phyloP scores from a whole-genome alignment of 2,888 invertebrate genomes.

The Hirudinaria manillensis region DNA sequence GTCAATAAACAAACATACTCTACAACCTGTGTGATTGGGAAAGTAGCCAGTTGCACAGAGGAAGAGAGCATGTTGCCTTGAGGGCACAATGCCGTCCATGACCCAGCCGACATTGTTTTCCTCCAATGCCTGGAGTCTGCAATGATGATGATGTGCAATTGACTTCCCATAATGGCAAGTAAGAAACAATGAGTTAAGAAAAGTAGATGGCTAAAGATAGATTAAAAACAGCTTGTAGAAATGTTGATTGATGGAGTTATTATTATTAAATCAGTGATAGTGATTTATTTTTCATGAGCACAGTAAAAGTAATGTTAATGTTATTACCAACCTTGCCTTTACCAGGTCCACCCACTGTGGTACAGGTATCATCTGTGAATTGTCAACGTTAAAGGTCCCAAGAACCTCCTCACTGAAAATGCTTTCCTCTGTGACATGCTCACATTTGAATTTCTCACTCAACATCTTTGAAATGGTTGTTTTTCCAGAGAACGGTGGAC shows the following conservation, averaged over 20 bases:
- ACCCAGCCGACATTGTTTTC: constrained; percentile 54
- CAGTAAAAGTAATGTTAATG: too few species aligned
- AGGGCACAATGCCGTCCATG: constrained; percentile 52
- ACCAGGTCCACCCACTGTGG: constrained; percentile 50
- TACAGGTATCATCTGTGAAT: constrained; percentile 44
- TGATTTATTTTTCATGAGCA: too few species aligned
- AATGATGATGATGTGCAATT: not conserved
- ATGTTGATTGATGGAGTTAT: too few species aligned
- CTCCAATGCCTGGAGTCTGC: constrained; percentile 47
- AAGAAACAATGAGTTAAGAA: too few species aligned
- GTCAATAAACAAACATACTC: not conserved
- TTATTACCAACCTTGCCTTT: constrained; percentile 44
- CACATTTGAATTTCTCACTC: constrained; percentile 46
- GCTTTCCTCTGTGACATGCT: constrained; percentile 47
- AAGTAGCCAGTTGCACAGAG: constrained; percentile 50
- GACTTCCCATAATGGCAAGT: too few species aligned
- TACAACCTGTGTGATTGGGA: constrained; percentile 52
- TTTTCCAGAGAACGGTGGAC: constrained; percentile 53
- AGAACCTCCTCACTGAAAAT: constrained; percentile 44
- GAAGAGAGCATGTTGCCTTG: constrained; percentile 51
- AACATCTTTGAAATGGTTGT: constrained; percentile 51
- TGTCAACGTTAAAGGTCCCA: constrained; percentile 38
- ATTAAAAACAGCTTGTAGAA: too few species aligned
- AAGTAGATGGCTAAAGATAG: too few species aligned
- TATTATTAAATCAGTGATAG: too few species aligned